These are phyloP conservation scores for Alloscopus bannaensis DNA, from an alignment of 2,888 invertebrate species.

Conservation along the genomic window DNA sequence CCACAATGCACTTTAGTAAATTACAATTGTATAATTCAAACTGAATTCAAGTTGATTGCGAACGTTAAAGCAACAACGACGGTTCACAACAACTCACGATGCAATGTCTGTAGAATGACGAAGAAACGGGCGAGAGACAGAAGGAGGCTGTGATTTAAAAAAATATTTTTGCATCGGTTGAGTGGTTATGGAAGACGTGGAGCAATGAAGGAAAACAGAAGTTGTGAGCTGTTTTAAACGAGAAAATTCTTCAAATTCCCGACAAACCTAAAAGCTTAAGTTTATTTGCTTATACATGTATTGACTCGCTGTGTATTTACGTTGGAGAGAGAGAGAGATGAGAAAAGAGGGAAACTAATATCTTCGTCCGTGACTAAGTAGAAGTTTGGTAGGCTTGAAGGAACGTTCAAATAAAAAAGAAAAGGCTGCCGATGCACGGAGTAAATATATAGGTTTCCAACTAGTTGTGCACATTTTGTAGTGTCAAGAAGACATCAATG, in stretches of 20 bases:
- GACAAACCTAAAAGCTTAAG: conserved; percentile 38
- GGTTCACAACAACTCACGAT: too few species aligned
- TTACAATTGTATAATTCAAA: too few species aligned
- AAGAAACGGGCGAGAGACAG: too few species aligned
- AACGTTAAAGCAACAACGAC: too few species aligned
- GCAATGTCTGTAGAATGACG: too few species aligned
- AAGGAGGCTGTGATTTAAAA: too few species aligned
- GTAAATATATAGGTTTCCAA: too few species aligned
- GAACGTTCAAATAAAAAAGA: conserved; percentile 34
- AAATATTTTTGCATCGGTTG: conserved; percentile 5
- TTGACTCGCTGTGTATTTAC: conserved; percentile 54
- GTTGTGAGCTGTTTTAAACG: too few species aligned
- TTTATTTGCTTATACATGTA: conserved; percentile 54
- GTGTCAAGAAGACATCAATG: conserved; percentile 30
- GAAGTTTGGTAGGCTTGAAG: too few species aligned
- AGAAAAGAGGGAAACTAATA: conserved; percentile 49
- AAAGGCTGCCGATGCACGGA: conserved; percentile 43
- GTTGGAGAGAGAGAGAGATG: too few species aligned
- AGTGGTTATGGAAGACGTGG: conserved; percentile 5
- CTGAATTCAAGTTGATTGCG: too few species aligned
- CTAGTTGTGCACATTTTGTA: conserved; percentile 10
- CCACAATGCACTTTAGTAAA: too few species aligned
- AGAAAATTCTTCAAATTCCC: conserved; percentile 58
- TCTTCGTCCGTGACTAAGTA: conserved; percentile 66
- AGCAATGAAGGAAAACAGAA: neutral